Conservation (phyloP, 2,113 vertebrate species). For the Typhlomys cinereus region DNA sequence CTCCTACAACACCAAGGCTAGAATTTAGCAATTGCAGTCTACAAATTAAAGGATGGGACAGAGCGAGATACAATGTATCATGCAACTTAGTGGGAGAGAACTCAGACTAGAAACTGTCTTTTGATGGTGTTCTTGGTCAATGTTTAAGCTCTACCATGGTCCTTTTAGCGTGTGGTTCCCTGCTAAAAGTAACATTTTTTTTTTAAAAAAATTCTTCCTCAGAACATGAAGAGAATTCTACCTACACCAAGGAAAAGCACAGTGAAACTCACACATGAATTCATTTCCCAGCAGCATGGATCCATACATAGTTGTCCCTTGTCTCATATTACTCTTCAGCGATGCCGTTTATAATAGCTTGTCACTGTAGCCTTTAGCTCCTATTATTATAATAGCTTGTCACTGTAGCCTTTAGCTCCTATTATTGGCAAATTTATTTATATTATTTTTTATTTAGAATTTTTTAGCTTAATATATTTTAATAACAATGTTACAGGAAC, state of each 20-base stretch:
- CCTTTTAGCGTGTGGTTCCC: not conserved
- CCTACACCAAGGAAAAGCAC: not conserved
- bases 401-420: not conserved
- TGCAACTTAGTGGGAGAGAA: not conserved
- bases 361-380: not conserved
- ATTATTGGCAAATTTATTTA: not conserved
- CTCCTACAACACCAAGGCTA: not conserved
- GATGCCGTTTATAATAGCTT: not conserved
- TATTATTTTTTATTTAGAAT: not conserved
- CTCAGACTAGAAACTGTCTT: not conserved
- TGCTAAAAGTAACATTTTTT: not conserved
- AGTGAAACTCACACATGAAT: not conserved
- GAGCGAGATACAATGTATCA: not conserved
- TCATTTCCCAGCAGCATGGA: not conserved
- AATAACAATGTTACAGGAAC: slow-evolving; percentile 94
- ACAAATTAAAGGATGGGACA: not conserved
- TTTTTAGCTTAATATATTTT: slow-evolving; percentile 90
- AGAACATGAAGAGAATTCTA: not conserved
- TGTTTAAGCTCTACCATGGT: not conserved
- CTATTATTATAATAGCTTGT: not conserved
- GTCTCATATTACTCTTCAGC: not conserved
- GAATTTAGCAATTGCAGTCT: not conserved
- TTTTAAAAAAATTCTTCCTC: not conserved
- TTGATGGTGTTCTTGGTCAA: not conserved
- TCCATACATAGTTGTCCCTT: not conserved